A percentile compares a stretch with the other conserved stretches of the same genome.
Evolutionary conservation across 1,140 invertebrate species (phyloP).

Genomic region (Planococcus citri): DNA sequence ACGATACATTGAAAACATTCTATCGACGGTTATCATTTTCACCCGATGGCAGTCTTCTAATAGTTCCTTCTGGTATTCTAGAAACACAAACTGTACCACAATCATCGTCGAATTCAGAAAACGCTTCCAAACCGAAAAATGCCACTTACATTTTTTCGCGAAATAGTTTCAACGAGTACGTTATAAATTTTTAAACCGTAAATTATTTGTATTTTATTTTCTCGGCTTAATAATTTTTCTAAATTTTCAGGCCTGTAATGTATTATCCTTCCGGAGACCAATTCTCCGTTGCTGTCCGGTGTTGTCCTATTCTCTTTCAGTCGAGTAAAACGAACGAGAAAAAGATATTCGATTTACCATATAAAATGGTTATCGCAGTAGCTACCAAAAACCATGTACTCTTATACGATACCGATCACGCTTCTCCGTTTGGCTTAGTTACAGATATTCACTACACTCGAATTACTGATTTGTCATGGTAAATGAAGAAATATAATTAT

Average conservation of each 20-base stretch:
- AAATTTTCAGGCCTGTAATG: constrained; percentile 54
- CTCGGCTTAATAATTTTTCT: neutral
- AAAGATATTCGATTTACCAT: constrained; percentile 52
- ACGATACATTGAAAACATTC: constrained; percentile 89
- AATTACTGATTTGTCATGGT: constrained; percentile 84
- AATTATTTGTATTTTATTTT: no score
- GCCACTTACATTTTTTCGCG: constrained; percentile 38
- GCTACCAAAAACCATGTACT: constrained; percentile 75
- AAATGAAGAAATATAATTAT: constrained; percentile 27
- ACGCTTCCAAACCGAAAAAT: constrained; percentile 46
- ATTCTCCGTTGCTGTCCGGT: constrained; percentile 64
- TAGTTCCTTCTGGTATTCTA: constrained; percentile 69
- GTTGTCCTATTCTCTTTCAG: constrained; percentile 64
- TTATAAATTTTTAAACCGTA: constrained; percentile 25
- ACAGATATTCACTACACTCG: constrained; percentile 89
- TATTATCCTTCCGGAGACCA: constrained; percentile 67
- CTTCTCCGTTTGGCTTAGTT: constrained; percentile 66
- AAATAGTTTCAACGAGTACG: constrained; percentile 55
- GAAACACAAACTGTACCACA: constrained; percentile 34
- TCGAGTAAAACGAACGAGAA: constrained; percentile 41
- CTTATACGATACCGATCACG: constrained; percentile 85
- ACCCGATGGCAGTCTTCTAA: constrained; percentile 74
- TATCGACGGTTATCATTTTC: constrained; percentile 77
- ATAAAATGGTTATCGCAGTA: constrained; percentile 79
- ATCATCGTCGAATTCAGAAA: constrained; percentile 34